These are phyloP conservation scores for Lutra lutra DNA, from an alignment of 2,797 vertebrate genomes.

Conservation along the genomic window DNA sequence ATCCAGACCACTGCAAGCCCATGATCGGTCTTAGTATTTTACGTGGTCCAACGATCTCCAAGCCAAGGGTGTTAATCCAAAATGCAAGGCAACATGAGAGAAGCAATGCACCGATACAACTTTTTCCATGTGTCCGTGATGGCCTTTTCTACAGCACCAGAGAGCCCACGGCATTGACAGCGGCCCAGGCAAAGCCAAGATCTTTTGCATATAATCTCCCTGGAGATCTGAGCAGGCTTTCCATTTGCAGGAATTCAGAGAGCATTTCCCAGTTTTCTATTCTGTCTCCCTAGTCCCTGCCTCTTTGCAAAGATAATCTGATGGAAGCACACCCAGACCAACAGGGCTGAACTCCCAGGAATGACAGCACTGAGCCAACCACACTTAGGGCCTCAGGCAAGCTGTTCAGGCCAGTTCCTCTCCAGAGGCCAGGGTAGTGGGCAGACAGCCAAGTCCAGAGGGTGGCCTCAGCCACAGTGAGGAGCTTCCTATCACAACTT, in stretches of 20 bases:
- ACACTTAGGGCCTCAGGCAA: conserved; percentile 23
- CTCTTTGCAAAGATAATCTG: conserved; percentile 48
- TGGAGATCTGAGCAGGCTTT: not conserved
- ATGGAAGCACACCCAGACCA: conserved; percentile 42
- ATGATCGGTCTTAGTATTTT: not conserved
- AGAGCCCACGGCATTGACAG: not conserved
- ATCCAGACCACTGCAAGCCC: not conserved
- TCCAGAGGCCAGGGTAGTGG: conserved; percentile 33
- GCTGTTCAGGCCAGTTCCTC: not conserved
- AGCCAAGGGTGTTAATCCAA: not conserved
- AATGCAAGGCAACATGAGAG: not conserved
- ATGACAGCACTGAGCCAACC: conserved; percentile 60
- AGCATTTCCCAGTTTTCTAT: conserved; percentile 36
- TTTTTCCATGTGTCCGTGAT: not conserved
- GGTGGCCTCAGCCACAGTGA: not conserved
- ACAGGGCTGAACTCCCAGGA: conserved; percentile 60
- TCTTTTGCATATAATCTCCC: not conserved
- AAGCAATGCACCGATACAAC: not conserved
- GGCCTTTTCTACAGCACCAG: not conserved
- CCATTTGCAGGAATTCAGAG: not conserved
- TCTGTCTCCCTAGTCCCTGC: not conserved
- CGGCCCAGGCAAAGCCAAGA: not conserved
- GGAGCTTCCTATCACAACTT: not conserved
- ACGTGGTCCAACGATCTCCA: not conserved
- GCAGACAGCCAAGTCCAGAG: not conserved